Percentiles rank a stretch among this genome's conserved stretches.
These are phyloP conservation scores for Neomorphus geoffroyi DNA, from an alignment of 2,797 vertebrate genomes.

Conservation along the genomic window DNA sequence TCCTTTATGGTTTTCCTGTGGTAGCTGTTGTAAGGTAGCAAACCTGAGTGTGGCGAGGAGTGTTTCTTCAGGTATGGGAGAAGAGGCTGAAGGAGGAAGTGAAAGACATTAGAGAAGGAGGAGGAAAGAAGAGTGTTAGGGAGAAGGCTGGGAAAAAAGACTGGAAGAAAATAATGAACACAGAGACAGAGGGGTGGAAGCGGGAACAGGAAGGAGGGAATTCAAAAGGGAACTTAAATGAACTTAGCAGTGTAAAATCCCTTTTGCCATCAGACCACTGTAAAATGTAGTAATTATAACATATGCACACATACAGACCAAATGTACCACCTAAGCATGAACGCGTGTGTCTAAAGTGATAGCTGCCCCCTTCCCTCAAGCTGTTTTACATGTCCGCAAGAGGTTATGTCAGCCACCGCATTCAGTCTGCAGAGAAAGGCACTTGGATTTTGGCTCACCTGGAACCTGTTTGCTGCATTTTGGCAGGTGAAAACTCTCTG, in stretches of 20 bases:
- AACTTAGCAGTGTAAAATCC: neutral
- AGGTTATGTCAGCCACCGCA: neutral
- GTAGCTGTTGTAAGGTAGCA: neutral
- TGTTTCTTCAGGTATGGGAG: neutral
- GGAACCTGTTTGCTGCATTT: neutral
- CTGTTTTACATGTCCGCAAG: neutral
- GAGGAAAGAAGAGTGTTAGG: neutral
- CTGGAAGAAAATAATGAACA: neutral
- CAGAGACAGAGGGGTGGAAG: neutral
- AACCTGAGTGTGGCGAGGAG: neutral
- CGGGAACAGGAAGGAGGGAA: neutral
- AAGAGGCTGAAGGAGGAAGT: neutral
- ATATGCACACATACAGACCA: rapidly evolving
- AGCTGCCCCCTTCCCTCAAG: neutral
- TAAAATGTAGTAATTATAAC: neutral
- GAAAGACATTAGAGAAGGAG: neutral
- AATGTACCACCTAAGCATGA: neutral
- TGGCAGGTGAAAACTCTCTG: neutral
- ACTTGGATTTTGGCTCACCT: neutral
- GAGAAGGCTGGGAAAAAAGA: neutral
- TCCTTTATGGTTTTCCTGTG: neutral
- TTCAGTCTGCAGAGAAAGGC: neutral
- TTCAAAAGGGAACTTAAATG: neutral
- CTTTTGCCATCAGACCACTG: neutral
- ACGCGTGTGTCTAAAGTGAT: neutral